A percentile compares a stretch with the other conserved stretches of the same genome.
Conservation (phyloP, 1,140 invertebrate species). For the Oreohelix idahoensis region DNA sequence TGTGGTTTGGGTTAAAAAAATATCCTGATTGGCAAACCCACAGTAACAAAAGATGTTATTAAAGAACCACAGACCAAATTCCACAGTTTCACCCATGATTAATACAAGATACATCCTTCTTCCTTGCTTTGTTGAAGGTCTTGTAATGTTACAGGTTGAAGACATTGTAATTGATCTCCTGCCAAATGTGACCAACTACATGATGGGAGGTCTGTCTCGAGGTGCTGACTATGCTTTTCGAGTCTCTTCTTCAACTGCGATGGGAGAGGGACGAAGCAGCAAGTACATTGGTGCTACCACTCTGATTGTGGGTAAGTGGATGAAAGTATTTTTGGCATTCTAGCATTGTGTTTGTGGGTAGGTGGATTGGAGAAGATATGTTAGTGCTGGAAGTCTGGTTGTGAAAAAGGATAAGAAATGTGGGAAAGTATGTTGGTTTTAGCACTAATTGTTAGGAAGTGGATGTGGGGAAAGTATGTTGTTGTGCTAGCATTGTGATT, state of each 20-base stretch:
- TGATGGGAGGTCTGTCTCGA: constrained; percentile 75
- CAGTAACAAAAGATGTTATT: too few relatives aligned
- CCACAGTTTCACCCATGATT: too few relatives aligned
- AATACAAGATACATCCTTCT: too few relatives aligned
- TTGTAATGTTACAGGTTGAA: constrained; percentile 30
- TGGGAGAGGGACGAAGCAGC: constrained; percentile 78
- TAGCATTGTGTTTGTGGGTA: neutral
- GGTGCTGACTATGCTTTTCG: constrained; percentile 77
- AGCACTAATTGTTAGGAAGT: constrained; percentile 58
- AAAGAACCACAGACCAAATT: too few relatives aligned
- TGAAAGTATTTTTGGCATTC: neutral
- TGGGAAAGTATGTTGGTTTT: too few relatives aligned
- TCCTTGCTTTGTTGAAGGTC: too few relatives aligned
- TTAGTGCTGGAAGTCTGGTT: neutral
- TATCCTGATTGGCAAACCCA: too few relatives aligned
- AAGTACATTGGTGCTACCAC: constrained; percentile 53
- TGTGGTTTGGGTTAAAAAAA: too few relatives aligned
- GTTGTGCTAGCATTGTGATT: neutral
- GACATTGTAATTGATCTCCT: constrained; percentile 51
- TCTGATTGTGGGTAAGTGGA: constrained; percentile 55
- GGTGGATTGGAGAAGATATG: neutral
- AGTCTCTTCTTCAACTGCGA: constrained; percentile 67
- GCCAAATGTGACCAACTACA: constrained; percentile 45
- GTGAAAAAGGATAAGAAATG: neutral
- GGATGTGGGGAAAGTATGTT: neutral